A percentile compares a stretch with the other conserved stretches of the same genome.
phyloP scores from a whole-genome alignment of 2,113 vertebrate genomes.

The Hyla sarda region DNA sequence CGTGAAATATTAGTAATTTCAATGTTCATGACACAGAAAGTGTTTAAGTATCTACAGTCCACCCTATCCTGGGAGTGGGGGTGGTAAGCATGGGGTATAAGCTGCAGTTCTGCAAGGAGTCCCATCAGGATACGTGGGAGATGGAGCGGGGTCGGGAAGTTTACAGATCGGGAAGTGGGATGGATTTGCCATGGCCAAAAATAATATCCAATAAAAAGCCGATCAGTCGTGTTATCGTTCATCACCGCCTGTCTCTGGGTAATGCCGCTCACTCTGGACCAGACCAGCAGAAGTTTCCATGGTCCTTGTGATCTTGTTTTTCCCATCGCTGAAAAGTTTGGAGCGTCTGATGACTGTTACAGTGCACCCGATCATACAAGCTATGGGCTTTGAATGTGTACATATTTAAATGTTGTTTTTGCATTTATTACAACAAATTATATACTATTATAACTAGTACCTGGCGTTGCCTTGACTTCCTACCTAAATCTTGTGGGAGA shows the following conservation, averaged over 20 bases:
- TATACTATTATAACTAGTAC: too few relatives aligned
- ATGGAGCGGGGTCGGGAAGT: not conserved
- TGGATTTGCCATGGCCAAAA: not conserved
- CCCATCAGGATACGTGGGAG: not conserved
- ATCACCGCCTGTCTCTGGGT: not conserved
- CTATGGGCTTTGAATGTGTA: too few relatives aligned
- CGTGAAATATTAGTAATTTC: too few relatives aligned
- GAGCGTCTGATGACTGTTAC: not conserved
- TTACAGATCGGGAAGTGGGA: not conserved
- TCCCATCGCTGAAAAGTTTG: not conserved
- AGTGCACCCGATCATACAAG: not conserved
- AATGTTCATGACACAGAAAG: too few relatives aligned
- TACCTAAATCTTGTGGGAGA: too few relatives aligned
- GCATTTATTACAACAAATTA: too few relatives aligned
- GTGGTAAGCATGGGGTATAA: not conserved
- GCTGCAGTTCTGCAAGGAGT: not conserved
- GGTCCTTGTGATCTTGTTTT: not conserved
- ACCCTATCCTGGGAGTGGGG: too few relatives aligned
- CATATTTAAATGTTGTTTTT: too few relatives aligned
- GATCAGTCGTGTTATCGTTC: not conserved
- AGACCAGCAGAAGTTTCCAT: not conserved
- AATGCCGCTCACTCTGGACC: not conserved
- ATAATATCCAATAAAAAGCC: not conserved
- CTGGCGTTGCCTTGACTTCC: too few relatives aligned
- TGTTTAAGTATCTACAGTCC: too few relatives aligned